Base-by-base conservation (phyloP, 2,888 invertebrate species). In the Acanthopleura granulata region DNA sequence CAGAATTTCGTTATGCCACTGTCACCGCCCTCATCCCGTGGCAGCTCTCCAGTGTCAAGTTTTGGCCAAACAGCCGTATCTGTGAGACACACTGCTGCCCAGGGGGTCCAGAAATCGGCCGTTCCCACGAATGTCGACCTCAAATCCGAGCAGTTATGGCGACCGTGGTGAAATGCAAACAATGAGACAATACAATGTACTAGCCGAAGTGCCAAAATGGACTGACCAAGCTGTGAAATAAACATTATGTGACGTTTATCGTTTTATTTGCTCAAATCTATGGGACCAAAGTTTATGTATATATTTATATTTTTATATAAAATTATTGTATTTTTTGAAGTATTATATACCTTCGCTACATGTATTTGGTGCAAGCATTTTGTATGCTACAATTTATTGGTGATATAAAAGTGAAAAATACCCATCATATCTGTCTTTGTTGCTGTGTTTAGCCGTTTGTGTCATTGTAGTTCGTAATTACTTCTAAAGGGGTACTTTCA, bases 201-300 rank as follows among this genome's bases (percentile, higher is more conserved):
- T 66, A 9, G 6, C 57, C 6, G 57, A 57, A 25, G 66, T 66
- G 66, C 66, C 22, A 66, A 66, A 22, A 40, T 9, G 40, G 18
- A 27, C 16, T 66, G 22, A 22, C 18, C 16, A 27, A 22, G 29
- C 66, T 27, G 66, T 66, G 66, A 66, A 66, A 66, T 12, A 22
- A 27, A 66, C 29, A 40, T 40, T 22, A 16, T 22, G 4, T 66
- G 66, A 66, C 66, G 25, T 66, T 66, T 66, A 27, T 66, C 16
- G 1, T 27, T 66, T 22, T 66, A 66, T 27, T n/a, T 66, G 22
- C 25, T 27, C 29, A 22, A 66, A 66, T 18, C 66, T 66, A 66
- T 27, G 66, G 66, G 66, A 66, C 66, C 66, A 66, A 66, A 66
- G 66, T 66, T 57, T 57, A 57, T 57, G 57, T 57, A 57, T 57